Evolutionary conservation across 2,797 vertebrate genomes (phyloP).

Genomic region (Onychomys leucogaster): DNA sequence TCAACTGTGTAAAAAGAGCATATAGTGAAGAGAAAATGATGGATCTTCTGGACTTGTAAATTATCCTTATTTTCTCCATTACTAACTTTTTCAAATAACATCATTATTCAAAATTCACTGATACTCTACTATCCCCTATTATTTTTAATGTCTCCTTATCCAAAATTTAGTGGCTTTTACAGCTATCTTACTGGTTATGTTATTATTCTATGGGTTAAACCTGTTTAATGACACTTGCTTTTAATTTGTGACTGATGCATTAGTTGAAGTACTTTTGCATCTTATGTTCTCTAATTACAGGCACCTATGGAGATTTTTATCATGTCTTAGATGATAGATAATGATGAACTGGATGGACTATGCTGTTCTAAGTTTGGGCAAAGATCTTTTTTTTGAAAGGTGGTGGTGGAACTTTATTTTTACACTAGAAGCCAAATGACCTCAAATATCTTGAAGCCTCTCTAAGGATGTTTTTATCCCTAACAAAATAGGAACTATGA

Average conservation of each 20-base stretch:
- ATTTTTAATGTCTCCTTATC: neutral
- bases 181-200: neutral
- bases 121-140: neutral
- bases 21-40: neutral
- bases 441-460: neutral
- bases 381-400: neutral
- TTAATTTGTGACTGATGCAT: neutral
- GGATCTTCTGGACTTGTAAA: neutral
- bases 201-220: neutral
- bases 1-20: neutral
- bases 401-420: neutral
- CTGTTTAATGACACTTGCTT: neutral
- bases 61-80: constrained; percentile 25
- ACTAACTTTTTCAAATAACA: neutral
- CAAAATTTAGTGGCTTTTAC: neutral
- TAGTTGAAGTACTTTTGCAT: neutral
- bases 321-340: neutral
- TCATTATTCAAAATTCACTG: constrained; percentile 38
- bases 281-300: neutral
- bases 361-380: neutral
- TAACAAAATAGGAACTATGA: neutral
- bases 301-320: neutral
- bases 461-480: neutral
- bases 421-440: neutral
- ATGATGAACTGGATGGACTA: neutral